Evolutionary conservation across 2,113 vertebrate species (phyloP).

Genomic region (Ramphastos sulfuratus): DNA sequence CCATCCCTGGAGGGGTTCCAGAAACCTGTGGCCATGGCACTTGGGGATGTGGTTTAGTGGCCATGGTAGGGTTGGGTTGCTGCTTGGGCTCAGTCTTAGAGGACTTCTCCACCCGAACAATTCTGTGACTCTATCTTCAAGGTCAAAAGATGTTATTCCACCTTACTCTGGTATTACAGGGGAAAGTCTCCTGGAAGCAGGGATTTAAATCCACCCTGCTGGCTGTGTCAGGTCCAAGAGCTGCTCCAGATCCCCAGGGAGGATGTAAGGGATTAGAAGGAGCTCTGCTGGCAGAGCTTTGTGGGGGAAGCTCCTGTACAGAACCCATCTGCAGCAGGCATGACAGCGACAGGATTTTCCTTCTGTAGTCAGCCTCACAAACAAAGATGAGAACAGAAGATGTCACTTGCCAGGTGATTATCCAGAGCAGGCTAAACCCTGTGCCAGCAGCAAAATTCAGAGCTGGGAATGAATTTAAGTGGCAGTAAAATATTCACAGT

Average conservation of each 20-base stretch:
- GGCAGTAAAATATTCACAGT: background rate
- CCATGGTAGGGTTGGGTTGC: no score
- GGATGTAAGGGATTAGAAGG: background rate
- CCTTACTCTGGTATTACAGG: background rate
- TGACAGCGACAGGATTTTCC: background rate
- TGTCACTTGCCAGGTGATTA: constrained; percentile 11
- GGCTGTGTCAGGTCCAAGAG: background rate
- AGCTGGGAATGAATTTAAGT: background rate
- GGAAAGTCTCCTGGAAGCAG: background rate
- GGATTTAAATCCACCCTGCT: background rate
- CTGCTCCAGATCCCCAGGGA: background rate
- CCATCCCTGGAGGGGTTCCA: no score
- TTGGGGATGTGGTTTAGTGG: no score
- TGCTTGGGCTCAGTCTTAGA: no score
- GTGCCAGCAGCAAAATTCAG: background rate
- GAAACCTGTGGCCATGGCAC: no score
- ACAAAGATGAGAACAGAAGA: background rate
- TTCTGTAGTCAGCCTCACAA: background rate
- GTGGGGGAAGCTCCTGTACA: background rate
- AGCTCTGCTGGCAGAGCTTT: background rate
- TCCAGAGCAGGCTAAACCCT: background rate
- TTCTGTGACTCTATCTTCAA: background rate
- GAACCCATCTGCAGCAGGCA: background rate
- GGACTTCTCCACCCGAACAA: no score
- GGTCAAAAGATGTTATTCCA: background rate